phyloP scores from a whole-genome alignment of 2,888 invertebrate genomes.

The Salticus scenicus region DNA sequence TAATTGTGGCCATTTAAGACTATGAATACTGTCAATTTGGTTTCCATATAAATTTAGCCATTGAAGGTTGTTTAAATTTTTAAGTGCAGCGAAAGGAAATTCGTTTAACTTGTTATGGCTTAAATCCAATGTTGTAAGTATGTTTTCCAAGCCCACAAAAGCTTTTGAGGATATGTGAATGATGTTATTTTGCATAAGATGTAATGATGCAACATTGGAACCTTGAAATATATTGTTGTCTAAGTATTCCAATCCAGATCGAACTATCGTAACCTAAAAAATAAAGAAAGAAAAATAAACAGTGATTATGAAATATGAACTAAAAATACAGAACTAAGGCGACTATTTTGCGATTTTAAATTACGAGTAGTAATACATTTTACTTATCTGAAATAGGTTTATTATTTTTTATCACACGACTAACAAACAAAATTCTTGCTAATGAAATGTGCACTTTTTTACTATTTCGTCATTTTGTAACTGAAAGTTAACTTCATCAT shows the following conservation, averaged over 20 bases:
- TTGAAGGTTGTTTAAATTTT: constrained; percentile 37
- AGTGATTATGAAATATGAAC: too few relatives aligned
- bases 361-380: too few relatives aligned
- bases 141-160: constrained; percentile 50
- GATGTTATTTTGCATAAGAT: constrained; percentile 60
- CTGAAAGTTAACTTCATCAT: too few relatives aligned
- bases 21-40: constrained; percentile 43
- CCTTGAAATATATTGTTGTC: constrained; percentile 51
- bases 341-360: too few relatives aligned
- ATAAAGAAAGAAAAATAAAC: neutral
- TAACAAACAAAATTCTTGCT: too few relatives aligned
- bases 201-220: constrained; percentile 52
- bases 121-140: constrained; percentile 57
- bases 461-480: too few relatives aligned
- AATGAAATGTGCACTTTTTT: too few relatives aligned
- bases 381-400: too few relatives aligned
- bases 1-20: constrained; percentile 47
- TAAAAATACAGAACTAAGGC: too few relatives aligned
- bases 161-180: constrained; percentile 35
- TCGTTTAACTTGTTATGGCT: constrained; percentile 54
- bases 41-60: constrained; percentile 61
- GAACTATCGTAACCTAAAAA: constrained; percentile 48
- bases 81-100: constrained; percentile 42
- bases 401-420: too few relatives aligned
- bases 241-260: constrained; percentile 48